Evolutionary conservation across 1,140 invertebrate genomes (phyloP).

Genomic region (Musca domestica): DNA sequence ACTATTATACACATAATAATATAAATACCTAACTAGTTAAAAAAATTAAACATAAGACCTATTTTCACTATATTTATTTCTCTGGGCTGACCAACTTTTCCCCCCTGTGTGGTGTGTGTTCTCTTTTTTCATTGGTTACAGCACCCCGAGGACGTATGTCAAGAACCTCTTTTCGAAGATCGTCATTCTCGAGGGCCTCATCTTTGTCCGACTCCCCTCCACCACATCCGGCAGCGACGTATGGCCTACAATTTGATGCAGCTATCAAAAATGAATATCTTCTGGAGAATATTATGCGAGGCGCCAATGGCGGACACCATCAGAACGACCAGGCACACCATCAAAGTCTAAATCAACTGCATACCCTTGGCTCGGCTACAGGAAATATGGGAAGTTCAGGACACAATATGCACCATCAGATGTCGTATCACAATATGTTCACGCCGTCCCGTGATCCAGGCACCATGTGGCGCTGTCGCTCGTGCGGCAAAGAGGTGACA

Average conservation of each 20-base stretch:
- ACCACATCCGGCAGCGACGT: conserved; percentile 43
- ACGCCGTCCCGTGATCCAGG: conserved; percentile 66
- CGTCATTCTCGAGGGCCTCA: conserved; percentile 45
- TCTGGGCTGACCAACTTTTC: conserved; percentile 49
- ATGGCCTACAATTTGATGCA: conserved; percentile 46
- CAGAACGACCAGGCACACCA: conserved; percentile 31
- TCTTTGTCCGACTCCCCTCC: conserved; percentile 48
- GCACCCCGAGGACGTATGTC: conserved; percentile 45
- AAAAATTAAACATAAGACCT: conserved; percentile 8
- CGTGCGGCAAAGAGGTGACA: conserved; percentile 80
- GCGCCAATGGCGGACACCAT: conserved; percentile 30
- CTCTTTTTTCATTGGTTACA: conserved; percentile 53
- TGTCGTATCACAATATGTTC: conserved; percentile 80
- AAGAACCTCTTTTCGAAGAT: conserved; percentile 29
- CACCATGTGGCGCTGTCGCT: conserved; percentile 72
- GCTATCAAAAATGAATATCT: conserved; percentile 48
- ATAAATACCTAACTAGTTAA: not conserved
- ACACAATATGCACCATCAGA: conserved; percentile 56
- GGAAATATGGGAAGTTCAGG: conserved; percentile 22
- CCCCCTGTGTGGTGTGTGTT: conserved; percentile 54
- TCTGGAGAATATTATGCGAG: conserved; percentile 43
- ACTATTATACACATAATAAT: conserved; percentile 5
- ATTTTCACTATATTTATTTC: conserved; percentile 28
- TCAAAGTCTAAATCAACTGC: conserved; percentile 26
- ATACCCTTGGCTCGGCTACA: not conserved